Base-by-base conservation (phyloP, 2,113 vertebrate genomes). In the Phylloscopus trochiloides region DNA sequence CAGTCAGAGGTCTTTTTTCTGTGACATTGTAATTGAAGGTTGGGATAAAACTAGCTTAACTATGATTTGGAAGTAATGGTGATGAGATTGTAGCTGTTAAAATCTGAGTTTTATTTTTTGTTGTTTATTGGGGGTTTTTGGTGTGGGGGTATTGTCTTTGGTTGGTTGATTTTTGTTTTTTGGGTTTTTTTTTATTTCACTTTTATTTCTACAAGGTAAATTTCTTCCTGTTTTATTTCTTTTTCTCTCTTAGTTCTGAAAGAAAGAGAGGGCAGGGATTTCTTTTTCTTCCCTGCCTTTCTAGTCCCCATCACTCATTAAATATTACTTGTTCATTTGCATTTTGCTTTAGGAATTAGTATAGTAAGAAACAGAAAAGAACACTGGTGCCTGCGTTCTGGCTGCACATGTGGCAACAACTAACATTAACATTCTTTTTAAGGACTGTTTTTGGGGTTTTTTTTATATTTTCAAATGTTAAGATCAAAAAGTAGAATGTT, bases 381-480 rank as follows among this genome's bases (percentile, higher is more conserved):
- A 2, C 3, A 3, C 7, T 38, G n/a, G 17, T 21, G 28, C 8
- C 34, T n/a, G 16, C 26, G 43, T 7, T 58, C 29, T 58, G 38
- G 17, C 4, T 62, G 15, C 17, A 2, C 7, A 2, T 26, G 14
- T 31, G 7, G 10, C 18, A 63, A 29, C 17, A 71, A 61, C 22
- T 15, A 48, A 4, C 9, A 18, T 21, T 16, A 29, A 3, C 6
- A 3, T 36, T 36, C 5, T 86, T 71, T 63, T 62, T 26, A 40
- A 76, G 8, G 6, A 20, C 12, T 31, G 2, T 2, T 57, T 18
- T 18, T n/a, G 3, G 7, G 14, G 3, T 0, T 5, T 22, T 81
- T 81, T 67, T 65, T 38, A 32, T 32, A 9, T 68, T 52, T 74
- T 24, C 4, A 68, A 22, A 25, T 50, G 2, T 59, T 61, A 50